phyloP scores from a whole-genome alignment of 2,888 invertebrate genomes.

The Cepaea hortensis region DNA sequence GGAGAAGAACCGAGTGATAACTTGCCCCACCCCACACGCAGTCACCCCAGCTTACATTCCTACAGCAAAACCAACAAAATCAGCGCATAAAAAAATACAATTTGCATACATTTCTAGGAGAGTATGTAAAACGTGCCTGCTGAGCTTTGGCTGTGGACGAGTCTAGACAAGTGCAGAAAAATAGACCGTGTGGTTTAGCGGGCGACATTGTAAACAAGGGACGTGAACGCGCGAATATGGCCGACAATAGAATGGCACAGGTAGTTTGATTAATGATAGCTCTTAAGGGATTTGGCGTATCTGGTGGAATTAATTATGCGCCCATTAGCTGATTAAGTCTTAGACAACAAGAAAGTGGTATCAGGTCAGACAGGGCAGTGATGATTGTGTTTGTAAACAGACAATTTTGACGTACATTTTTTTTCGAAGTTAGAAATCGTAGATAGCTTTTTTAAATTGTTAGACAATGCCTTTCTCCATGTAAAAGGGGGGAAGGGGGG shows the following conservation, averaged over 20 bases:
- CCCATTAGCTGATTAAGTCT: background rate
- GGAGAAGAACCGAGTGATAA: background rate
- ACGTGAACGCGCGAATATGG: background rate
- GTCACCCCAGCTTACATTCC: background rate
- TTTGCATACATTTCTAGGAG: slow-evolving; percentile 5
- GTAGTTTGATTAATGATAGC: slow-evolving; percentile 11
- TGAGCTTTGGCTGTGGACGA: background rate
- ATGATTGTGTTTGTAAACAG: too few relatives aligned
- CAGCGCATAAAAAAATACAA: slow-evolving; percentile 1
- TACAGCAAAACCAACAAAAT: background rate
- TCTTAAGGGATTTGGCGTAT: background rate
- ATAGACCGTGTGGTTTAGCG: background rate
- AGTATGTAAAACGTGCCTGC: background rate
- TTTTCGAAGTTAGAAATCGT: too few relatives aligned
- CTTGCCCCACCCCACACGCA: background rate
- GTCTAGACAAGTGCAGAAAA: background rate
- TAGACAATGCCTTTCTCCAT: too few relatives aligned
- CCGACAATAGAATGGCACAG: background rate
- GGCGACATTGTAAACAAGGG: background rate
- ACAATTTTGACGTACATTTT: too few relatives aligned
- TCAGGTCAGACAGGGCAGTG: too few relatives aligned
- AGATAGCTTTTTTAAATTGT: too few relatives aligned
- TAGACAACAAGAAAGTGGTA: too few relatives aligned
- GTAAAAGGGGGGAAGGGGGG: too few relatives aligned
- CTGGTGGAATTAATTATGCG: background rate